phyloP scores from a whole-genome alignment of 2,113 vertebrate genomes.

The Prunella himalayana region DNA sequence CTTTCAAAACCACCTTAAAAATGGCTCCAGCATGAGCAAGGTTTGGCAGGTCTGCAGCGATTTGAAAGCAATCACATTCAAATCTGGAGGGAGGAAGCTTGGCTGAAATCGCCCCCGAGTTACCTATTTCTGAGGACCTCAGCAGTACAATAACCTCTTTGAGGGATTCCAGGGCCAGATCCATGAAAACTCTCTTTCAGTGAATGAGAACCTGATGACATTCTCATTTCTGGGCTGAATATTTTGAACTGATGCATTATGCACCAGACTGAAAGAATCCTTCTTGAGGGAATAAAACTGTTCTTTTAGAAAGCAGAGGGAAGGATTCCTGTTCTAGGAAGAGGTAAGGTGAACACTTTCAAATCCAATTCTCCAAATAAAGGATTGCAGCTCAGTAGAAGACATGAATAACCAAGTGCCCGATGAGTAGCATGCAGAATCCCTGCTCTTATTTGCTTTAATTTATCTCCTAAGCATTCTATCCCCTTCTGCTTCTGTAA shows the following conservation, averaged over 20 bases:
- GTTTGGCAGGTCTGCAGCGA: constrained; percentile 50
- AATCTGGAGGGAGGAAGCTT: constrained; percentile 50
- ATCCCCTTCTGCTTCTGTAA: not conserved
- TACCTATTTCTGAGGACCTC: constrained; percentile 64
- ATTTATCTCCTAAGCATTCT: not conserved
- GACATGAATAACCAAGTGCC: not conserved
- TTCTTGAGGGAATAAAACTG: constrained; percentile 48
- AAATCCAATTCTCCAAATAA: constrained; percentile 10
- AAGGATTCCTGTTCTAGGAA: constrained; percentile 37
- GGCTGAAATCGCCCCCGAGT: constrained; percentile 54
- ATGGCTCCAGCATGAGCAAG: not conserved
- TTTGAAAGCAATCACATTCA: constrained; percentile 41
- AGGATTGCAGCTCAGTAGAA: not conserved
- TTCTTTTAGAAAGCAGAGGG: constrained; percentile 39
- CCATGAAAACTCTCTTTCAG: constrained; percentile 68
- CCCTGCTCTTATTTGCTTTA: not conserved
- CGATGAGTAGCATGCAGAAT: not conserved
- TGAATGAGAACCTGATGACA: constrained; percentile 62
- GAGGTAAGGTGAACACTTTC: constrained; percentile 17
- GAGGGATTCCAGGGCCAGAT: constrained; percentile 48
- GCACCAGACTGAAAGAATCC: constrained; percentile 49
- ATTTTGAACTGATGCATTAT: constrained; percentile 50
- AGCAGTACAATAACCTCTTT: constrained; percentile 63
- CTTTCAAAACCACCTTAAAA: constrained; percentile 37
- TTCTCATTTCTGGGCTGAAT: constrained; percentile 58